Percentiles rank a stretch among this genome's conserved stretches.
phyloP scores from a whole-genome alignment of 2,113 vertebrate genomes.

The Mystacornis crossleyi region DNA sequence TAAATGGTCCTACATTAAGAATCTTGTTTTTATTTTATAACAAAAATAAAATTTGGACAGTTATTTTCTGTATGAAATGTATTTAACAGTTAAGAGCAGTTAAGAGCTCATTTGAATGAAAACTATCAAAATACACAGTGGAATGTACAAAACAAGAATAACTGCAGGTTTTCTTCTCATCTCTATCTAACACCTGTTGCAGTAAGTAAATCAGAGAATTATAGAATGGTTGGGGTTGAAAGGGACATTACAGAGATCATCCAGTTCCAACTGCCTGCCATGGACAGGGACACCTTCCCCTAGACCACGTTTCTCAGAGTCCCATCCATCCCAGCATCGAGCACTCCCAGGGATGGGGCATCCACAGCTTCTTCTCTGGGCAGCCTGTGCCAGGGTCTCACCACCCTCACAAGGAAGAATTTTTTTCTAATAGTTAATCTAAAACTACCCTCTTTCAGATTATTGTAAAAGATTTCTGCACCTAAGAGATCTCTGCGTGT shows the following conservation, averaged over 20 bases:
- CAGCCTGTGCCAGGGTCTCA: neutral
- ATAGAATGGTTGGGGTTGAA: neutral
- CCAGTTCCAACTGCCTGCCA: neutral
- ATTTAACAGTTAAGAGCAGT: neutral
- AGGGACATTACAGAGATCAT: neutral
- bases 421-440: neutral
- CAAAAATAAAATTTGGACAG: neutral
- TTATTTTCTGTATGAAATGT: neutral
- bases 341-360: neutral
- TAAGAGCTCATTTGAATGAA: neutral
- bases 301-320: neutral
- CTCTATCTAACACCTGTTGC: neutral
- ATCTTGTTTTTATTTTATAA: neutral
- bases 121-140: neutral
- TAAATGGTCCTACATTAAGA: neutral
- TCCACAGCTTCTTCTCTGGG: neutral
- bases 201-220: neutral
- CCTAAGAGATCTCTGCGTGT: accelerated
- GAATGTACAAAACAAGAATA: neutral
- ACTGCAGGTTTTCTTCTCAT: neutral
- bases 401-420: neutral
- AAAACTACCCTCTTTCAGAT: neutral
- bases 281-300: neutral
- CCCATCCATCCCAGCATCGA: neutral
- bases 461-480: neutral